Conservation (phyloP, 2,888 invertebrate genomes). For the Tetranychus truncatus region DNA sequence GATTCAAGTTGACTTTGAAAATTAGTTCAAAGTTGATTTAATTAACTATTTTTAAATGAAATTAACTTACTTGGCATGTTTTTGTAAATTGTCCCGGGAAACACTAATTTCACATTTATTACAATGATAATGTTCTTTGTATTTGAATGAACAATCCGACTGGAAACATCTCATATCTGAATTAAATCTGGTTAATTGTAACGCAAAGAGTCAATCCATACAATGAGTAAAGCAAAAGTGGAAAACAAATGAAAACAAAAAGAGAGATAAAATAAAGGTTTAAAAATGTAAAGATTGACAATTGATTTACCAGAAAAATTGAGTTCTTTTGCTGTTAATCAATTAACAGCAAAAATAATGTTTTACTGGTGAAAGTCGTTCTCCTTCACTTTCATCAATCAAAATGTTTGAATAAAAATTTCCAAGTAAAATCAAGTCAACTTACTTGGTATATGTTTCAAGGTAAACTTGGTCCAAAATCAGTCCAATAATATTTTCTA, state of each 20-base stretch:
- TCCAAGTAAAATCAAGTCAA: background rate
- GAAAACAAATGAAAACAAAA: background rate
- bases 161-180: conserved; percentile 1
- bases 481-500: conserved; percentile 10
- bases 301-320: background rate
- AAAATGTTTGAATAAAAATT: background rate
- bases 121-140: conserved; percentile 73
- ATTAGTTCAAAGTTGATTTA: background rate
- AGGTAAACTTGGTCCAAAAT: conserved; percentile 8
- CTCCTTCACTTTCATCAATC: background rate
- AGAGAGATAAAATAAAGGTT: too few species aligned
- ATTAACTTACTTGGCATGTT: conserved; percentile 47
- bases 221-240: background rate
- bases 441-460: conserved; percentile 8
- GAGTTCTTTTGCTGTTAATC: background rate
- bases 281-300: too few species aligned
- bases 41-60: background rate
- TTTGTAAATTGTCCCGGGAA: conserved; percentile 49
- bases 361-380: background rate
- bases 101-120: conserved; percentile 33
- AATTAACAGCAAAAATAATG: too few species aligned
- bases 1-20: background rate
- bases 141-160: conserved; percentile 42
- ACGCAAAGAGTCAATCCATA: background rate
- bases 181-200: conserved; percentile 4